Evolutionary conservation across 2,888 invertebrate genomes (phyloP), one percentile per base, ranked within the genome.

Genomic region (Synergus itoensis): DNA sequence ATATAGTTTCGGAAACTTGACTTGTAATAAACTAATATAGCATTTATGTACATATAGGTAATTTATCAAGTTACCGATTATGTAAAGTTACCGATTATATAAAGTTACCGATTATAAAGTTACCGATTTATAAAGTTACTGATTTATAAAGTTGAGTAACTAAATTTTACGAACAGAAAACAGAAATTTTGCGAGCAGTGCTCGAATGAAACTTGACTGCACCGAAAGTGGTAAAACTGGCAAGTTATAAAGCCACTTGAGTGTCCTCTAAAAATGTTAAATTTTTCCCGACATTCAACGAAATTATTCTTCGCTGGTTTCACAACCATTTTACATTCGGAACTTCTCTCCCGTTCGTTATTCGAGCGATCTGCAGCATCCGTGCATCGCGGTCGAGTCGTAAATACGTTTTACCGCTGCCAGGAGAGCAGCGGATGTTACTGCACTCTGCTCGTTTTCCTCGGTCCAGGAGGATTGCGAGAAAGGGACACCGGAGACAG

Each of bases 341-440:
- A 53, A 73, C 53, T 82, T 80, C 80, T 63, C 63, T 78, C 63
- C 62, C 21, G 62, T 73, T 78, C 63, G 21, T 78, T 73, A 36
- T 63, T 76, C 81, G 80, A 77, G 80, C 77, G 77, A 76, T 82
- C 81, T 81, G 77, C 81, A 67, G 82, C 79, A 77, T 79, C 79
- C 82, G 81, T 81, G 81, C 78, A 78, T 80, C 78, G 79, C 77
- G 79, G 80, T 80, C 76, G 81, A 80, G 65, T 82, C 81, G 80
- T 84, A 84, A 83, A 83, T 84, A 83, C 78, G 81, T 84, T 84
- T 84, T 80, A 82, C 80, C 81, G 81, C 80, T 80, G 81, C 63
- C 81, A 78, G 28, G 80, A 84, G 82, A 82, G 79, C 79, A 63
- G 76, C 53, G 79, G 63, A 77, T 79, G 77, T 64, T 73, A 48